phyloP scores from a whole-genome alignment of 2,113 vertebrate genomes.

The Taxidea taxus region DNA sequence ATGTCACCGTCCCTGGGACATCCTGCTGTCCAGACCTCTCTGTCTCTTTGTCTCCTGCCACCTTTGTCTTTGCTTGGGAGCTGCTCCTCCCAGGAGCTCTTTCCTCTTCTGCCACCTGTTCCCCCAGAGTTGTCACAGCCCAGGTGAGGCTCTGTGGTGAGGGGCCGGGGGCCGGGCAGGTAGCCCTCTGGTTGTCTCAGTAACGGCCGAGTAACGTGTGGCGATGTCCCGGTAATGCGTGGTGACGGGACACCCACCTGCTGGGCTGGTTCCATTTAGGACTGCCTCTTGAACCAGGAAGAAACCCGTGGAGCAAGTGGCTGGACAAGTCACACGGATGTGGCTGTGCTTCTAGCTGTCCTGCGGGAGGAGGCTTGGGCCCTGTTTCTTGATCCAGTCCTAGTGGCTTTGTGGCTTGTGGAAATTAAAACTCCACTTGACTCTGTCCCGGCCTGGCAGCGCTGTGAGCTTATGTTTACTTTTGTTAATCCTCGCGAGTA shows the following conservation, averaged over 20 bases:
- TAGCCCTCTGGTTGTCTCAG: too few species aligned
- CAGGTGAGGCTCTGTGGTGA: background rate
- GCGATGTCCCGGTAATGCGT: too few species aligned
- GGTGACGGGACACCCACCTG: too few species aligned
- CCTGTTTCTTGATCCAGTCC: background rate
- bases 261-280: background rate
- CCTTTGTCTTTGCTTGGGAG: background rate
- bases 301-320: background rate
- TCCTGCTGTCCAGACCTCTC: background rate
- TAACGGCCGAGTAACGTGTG: too few species aligned
- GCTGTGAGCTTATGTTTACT: background rate
- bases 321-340: too few species aligned
- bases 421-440: background rate
- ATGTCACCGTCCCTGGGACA: fast-evolving
- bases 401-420: background rate
- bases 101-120: background rate
- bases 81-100: background rate
- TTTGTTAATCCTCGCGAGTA: background rate
- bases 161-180: fast-evolving
- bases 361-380: background rate
- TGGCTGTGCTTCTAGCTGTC: background rate
- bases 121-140: background rate
- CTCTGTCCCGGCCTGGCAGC: background rate
- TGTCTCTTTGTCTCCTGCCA: background rate
- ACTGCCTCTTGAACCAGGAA: background rate